Conservation (phyloP, 2,113 vertebrate species). For the Pardalotus punctatus region DNA sequence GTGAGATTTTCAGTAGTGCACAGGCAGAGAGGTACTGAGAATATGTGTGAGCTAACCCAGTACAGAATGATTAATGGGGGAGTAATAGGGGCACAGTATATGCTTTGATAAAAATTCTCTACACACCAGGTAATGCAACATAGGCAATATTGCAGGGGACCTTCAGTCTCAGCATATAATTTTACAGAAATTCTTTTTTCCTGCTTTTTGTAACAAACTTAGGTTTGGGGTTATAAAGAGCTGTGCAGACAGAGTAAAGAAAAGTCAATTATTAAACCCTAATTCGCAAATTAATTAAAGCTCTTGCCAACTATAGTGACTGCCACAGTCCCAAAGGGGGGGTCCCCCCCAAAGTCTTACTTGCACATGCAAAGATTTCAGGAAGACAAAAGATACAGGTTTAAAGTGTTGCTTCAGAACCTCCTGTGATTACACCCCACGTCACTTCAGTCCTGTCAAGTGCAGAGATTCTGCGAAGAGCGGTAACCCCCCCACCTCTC, state of each 20-base stretch:
- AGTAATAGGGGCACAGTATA: not conserved
- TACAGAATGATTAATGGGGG: not conserved
- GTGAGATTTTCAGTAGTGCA: not conserved
- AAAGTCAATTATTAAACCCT: slow-evolving; percentile 50
- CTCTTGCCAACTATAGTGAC: slow-evolving; percentile 8
- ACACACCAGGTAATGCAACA: not conserved
- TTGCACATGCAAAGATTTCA: not conserved
- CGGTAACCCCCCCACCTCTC: not conserved
- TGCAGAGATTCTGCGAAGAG: not conserved
- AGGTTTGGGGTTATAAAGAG: slow-evolving; percentile 48
- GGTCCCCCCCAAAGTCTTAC: not conserved
- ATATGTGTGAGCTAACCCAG: not conserved
- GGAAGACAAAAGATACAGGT: not conserved
- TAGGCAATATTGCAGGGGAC: not conserved
- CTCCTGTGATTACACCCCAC: not conserved
- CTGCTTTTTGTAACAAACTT: slow-evolving; percentile 49
- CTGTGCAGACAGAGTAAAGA: slow-evolving; percentile 30
- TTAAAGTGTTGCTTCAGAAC: not conserved
- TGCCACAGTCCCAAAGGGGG: not conserved
- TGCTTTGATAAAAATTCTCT: not conserved
- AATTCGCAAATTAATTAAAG: slow-evolving; percentile 65
- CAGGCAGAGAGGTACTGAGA: not conserved
- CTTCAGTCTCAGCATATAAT: not conserved
- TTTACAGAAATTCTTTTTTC: slow-evolving; percentile 43
- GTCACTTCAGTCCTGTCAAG: not conserved